A percentile compares a stretch with the other conserved stretches of the same genome.
These are phyloP conservation scores for Eleutherodactylus coqui DNA, from an alignment of 2,797 vertebrate genomes.

Conservation along the genomic window DNA sequence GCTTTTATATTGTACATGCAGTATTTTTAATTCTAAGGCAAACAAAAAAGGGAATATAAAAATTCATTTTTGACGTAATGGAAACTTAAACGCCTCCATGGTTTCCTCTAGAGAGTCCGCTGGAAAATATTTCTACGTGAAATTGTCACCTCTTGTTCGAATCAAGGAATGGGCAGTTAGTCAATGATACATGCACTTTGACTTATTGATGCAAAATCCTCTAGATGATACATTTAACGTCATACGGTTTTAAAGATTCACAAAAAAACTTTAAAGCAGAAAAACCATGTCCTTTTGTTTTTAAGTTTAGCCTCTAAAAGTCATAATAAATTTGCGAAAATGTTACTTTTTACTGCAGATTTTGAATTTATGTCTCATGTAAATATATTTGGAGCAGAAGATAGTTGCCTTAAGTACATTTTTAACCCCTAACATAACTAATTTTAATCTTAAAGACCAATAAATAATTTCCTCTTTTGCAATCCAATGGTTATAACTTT, in stretches of 20 bases:
- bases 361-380: no score
- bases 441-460: no score
- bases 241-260: background rate
- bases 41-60: background rate
- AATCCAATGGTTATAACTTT: no score
- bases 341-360: no score
- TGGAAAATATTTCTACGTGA: background rate
- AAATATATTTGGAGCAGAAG: no score
- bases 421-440: no score
- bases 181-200: background rate
- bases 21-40: background rate
- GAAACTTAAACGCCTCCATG: background rate
- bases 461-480: no score
- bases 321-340: background rate
- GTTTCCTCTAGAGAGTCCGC: background rate
- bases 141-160: slow-evolving; percentile 17
- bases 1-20: background rate
- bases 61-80: slow-evolving; percentile 10
- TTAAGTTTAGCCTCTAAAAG: background rate
- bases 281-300: background rate
- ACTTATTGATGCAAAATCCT: background rate
- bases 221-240: background rate
- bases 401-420: no score
- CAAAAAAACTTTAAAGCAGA: background rate
- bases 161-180: background rate